Percentiles rank a stretch among this genome's conserved stretches.
These are phyloP conservation scores for Myrmecobius fasciatus DNA, from an alignment of 2,113 vertebrate species.

Conservation along the genomic window DNA sequence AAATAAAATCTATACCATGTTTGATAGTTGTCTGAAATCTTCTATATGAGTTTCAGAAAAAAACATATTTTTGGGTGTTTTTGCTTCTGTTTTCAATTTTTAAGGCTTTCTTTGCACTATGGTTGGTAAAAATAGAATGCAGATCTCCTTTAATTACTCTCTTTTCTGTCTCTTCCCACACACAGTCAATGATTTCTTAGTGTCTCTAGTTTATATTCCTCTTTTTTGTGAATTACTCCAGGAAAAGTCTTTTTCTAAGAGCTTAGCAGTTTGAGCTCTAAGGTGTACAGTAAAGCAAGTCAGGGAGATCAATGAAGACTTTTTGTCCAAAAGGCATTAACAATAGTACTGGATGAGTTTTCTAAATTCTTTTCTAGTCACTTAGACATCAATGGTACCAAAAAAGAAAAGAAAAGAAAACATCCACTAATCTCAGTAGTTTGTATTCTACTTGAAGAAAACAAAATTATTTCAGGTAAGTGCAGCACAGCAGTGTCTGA, in stretches of 20 bases:
- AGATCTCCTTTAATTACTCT: not conserved
- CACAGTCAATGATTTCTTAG: not conserved
- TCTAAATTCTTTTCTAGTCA: not conserved
- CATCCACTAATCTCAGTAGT: not conserved
- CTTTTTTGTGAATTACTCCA: not conserved
- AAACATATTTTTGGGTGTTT: not conserved
- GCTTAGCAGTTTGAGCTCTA: not conserved
- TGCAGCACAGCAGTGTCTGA: not conserved
- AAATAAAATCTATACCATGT: not conserved
- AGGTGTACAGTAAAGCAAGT: not conserved
- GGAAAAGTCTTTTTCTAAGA: not conserved
- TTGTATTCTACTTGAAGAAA: not conserved
- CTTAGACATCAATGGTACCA: not conserved
- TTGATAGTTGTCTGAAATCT: not conserved
- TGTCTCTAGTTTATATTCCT: not conserved
- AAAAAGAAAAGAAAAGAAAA: not conserved
- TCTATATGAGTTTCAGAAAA: not conserved
- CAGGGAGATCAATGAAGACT: not conserved
- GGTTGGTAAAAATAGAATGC: not conserved
- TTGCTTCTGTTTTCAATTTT: not conserved
- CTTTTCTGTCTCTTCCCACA: no score
- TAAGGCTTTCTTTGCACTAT: not conserved
- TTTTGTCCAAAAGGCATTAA: not conserved
- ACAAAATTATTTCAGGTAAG: not conserved
- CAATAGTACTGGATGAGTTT: not conserved